phyloP scores from a whole-genome alignment of 2,888 invertebrate species.

The Scrobipalpa costella region DNA sequence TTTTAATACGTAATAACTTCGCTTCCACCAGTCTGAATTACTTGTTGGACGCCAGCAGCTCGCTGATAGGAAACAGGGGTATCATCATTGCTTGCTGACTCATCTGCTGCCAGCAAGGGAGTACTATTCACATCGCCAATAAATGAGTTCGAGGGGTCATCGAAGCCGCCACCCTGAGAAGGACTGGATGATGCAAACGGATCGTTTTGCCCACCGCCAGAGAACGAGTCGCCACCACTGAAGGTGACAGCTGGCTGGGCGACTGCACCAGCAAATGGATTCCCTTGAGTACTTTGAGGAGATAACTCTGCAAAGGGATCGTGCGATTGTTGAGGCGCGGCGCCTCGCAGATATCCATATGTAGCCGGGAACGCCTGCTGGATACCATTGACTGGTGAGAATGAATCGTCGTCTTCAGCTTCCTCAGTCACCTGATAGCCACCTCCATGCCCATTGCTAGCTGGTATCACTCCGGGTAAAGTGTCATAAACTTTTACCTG shows the following conservation, averaged over 20 bases:
- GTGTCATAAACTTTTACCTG: conserved; percentile 72
- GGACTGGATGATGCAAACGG: conserved; percentile 50
- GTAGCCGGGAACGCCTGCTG: conserved; percentile 64
- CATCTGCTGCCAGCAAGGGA: conserved; percentile 43
- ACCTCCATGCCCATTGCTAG: conserved; percentile 34
- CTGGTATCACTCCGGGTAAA: conserved; percentile 57
- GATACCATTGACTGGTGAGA: conserved; percentile 58
- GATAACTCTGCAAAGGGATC: conserved; percentile 55
- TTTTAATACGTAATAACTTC: conserved; percentile 61
- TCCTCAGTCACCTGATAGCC: conserved; percentile 74
- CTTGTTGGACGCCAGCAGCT: conserved; percentile 66
- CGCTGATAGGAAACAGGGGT: conserved; percentile 61
- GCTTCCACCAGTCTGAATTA: conserved; percentile 61
- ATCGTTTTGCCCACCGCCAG: conserved; percentile 46
- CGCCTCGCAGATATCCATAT: conserved; percentile 56
- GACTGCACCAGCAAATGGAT: conserved; percentile 54
- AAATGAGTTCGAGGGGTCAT: conserved; percentile 50
- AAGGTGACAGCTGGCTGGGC: conserved; percentile 51
- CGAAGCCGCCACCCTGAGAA: conserved; percentile 49
- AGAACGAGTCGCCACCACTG: conserved; percentile 51
- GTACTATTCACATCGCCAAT: conserved; percentile 45
- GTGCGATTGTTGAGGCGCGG: conserved; percentile 48
- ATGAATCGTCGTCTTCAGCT: conserved; percentile 62
- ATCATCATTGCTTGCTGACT: conserved; percentile 46
- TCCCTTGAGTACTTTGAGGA: conserved; percentile 51